Evolutionary conservation across 2,113 vertebrate species (phyloP), one percentile per base, ranked within the genome.

Genomic region (Caloenas nicobarica): DNA sequence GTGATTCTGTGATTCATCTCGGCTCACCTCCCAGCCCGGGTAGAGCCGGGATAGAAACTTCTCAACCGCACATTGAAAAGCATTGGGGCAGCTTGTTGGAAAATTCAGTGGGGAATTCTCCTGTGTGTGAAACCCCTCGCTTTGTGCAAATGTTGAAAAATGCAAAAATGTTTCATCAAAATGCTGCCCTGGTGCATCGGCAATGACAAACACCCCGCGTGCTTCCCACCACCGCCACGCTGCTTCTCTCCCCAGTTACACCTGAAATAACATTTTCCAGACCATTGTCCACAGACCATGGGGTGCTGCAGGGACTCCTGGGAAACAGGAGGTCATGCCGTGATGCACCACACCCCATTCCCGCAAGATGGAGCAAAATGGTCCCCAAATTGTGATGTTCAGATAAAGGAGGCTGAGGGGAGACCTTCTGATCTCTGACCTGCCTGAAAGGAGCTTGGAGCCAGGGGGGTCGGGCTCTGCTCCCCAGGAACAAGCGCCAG

Each of bases 181-280:
- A 7, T 0, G 0, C 57, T 28, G 53, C 25, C 1, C 7, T 1
- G 0, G 42, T 2, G 1, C 53, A 11, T 11, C 0, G 0, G 36
- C 0, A 2, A 11, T 2, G 33, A 16, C 62, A 31, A 53, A 42
- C 0, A 1, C 53, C 16, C 26, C 0, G 1, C 12, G 46, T 3
- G 3, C 64, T 26, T 40, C 69, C 31, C 7, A 2, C 23, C 4
- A 0, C 48, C 2, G 0, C 38, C 21, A 0, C 3, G 26, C 11
- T 1, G 0, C 34, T 56, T 29, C 34, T 33, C 31, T 36, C 54
- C 13, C 40, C 16, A 5, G 24, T 34, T 18, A 11, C 6, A 2
- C 6, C 48, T 4, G 0, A 15, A n/a, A 2, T 0, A 11, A 16
- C 0, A 0, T 4, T 13, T 54, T 7, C 51, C 34, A 62, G 40